A percentile compares a stretch with the other conserved stretches of the same genome.
These are phyloP conservation scores for Anarhynchus alexandrinus DNA, from an alignment of 2,113 vertebrate species.

Conservation along the genomic window DNA sequence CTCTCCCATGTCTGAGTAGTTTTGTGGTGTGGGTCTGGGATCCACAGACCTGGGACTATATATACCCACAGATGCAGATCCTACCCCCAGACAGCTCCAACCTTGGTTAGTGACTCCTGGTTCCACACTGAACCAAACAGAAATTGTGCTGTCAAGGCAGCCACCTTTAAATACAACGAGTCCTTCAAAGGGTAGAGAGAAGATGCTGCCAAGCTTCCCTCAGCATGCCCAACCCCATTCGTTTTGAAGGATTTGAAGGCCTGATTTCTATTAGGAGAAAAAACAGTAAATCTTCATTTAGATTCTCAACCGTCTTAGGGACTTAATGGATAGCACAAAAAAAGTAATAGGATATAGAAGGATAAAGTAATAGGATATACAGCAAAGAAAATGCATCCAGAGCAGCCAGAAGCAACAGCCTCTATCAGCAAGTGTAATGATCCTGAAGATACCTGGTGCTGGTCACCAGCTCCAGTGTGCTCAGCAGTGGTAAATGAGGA, in stretches of 20 bases:
- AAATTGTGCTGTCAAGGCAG: background rate
- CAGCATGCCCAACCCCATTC: background rate
- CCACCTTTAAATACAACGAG: background rate
- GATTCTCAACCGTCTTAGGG: background rate
- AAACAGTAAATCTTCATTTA: background rate
- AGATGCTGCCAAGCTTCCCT: background rate
- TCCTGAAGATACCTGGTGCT: background rate
- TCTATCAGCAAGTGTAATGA: background rate
- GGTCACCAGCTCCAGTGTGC: background rate
- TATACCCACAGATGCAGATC: background rate
- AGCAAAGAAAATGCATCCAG: background rate
- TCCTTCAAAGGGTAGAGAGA: background rate
- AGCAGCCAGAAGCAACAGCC: background rate
- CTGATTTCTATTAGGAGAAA: background rate
- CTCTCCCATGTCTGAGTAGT: background rate
- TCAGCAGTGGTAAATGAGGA: background rate
- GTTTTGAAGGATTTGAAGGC: background rate
- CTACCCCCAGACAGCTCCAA: background rate
- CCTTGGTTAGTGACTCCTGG: background rate
- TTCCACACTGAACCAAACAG: background rate
- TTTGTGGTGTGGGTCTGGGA: background rate
- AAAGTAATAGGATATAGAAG: background rate
- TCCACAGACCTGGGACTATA: background rate
- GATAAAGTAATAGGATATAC: background rate
- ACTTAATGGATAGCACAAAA: background rate